phyloP scores from a whole-genome alignment of 1,140 invertebrate genomes.

The Cyclargus thomasi region DNA sequence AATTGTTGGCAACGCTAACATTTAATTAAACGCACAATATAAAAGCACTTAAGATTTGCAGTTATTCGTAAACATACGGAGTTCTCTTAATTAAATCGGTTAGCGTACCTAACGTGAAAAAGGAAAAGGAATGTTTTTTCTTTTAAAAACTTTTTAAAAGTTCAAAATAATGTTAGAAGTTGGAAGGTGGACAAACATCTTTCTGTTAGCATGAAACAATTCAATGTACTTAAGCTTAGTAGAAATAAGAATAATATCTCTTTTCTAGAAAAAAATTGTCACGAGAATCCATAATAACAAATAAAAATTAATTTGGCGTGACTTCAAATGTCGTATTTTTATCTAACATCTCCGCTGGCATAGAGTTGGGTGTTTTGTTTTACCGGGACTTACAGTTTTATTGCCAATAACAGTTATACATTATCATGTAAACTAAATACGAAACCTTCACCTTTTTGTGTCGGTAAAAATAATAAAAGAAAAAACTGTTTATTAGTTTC shows the following conservation, averaged over 20 bases:
- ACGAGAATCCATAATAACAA: slow-evolving; percentile 17
- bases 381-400: slow-evolving; percentile 25
- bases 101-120: background rate
- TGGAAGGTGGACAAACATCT: no score
- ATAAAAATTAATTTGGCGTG: slow-evolving; percentile 53
- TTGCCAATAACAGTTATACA: background rate
- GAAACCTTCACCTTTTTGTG: no score
- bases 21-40: background rate
- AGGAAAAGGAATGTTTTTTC: no score
- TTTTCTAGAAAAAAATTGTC: background rate
- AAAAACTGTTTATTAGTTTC: no score
- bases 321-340: slow-evolving; percentile 61
- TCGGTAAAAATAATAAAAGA: no score
- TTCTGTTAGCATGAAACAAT: no score
- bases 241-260: no score
- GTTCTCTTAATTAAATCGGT: no score
- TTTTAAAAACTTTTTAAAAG: no score
- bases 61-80: background rate
- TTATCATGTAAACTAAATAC: slow-evolving; percentile 3
- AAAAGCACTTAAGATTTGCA: background rate
- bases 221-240: no score
- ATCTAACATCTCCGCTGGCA: slow-evolving; percentile 40
- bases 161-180: no score
- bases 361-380: slow-evolving; percentile 37
- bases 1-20: slow-evolving; percentile 4